Conservation (phyloP, 1,140 invertebrate genomes). For the Dendrolimus punctatus region DNA sequence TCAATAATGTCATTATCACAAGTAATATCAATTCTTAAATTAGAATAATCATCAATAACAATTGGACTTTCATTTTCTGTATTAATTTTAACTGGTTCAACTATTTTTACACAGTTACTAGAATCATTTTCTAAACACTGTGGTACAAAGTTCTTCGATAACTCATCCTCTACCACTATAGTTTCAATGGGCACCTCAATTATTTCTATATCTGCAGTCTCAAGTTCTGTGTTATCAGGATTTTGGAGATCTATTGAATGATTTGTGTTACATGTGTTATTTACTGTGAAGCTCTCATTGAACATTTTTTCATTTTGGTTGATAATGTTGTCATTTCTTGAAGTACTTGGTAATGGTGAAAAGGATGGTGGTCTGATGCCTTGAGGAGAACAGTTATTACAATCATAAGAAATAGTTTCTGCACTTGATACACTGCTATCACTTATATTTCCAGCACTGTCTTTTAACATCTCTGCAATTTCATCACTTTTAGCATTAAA, state of each 20-base stretch:
- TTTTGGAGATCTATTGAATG: not conserved
- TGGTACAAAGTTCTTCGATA: not conserved
- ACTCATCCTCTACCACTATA: conserved; percentile 16
- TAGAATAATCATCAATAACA: conserved; percentile 4
- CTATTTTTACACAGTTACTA: conserved; percentile 5
- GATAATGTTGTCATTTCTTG: conserved; percentile 19
- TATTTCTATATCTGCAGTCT: conserved; percentile 13
- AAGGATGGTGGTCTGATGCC: conserved; percentile 10
- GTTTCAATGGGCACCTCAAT: conserved; percentile 17
- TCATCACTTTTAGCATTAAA: conserved; percentile 21
- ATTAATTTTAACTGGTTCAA: conserved; percentile 4
- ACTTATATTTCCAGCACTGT: conserved; percentile 13
- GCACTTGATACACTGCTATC: conserved; percentile 17
- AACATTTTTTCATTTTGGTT: conserved; percentile 24
- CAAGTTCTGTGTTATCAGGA: not conserved
- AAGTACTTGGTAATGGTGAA: conserved; percentile 29
- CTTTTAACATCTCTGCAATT: conserved; percentile 11
- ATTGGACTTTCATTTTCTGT: not conserved
- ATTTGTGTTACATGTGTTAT: not conserved
- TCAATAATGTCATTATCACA: conserved; percentile 6
- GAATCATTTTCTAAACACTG: not conserved
- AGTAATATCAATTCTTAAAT: not conserved
- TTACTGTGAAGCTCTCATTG: conserved; percentile 19
- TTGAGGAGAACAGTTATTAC: conserved; percentile 1
- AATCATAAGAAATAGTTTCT: conserved; percentile 22